A percentile compares a stretch with the other conserved stretches of the same genome.
Evolutionary conservation across 2,113 vertebrate species (phyloP).

Genomic region (Lophotis ruficrista): DNA sequence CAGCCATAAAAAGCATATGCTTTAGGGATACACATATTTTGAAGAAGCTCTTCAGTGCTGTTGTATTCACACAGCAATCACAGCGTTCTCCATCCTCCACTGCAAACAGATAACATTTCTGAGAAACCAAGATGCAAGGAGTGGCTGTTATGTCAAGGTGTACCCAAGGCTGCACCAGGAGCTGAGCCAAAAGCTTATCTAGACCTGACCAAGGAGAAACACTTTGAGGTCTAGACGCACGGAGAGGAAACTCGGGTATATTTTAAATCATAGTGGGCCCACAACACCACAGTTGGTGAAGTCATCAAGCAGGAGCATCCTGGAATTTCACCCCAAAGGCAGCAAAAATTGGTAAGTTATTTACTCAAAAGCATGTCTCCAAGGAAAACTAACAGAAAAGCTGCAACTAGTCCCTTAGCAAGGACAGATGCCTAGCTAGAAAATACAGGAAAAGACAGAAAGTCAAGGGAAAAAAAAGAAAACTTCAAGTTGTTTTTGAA

Average conservation of each 20-base stretch:
- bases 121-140: rapidly evolving
- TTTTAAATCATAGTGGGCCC: not conserved
- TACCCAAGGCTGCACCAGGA: not conserved
- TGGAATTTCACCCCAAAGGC: not conserved
- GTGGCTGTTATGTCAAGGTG: not conserved
- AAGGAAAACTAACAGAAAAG: not conserved
- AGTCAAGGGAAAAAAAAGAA: not conserved
- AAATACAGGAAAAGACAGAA: not conserved
- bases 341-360: not conserved
- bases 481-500: not conserved
- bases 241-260: not conserved
- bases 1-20: rapidly evolving
- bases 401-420: not conserved
- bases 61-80: not conserved
- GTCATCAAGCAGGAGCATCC: not conserved
- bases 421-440: not conserved
- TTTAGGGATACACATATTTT: not conserved
- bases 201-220: not conserved
- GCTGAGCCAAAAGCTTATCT: not conserved
- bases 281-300: not conserved
- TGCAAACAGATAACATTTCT: not conserved
- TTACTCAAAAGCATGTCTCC: not conserved
- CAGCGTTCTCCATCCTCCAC: not conserved
- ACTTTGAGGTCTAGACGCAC: not conserved
- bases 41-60: not conserved